Evolutionary conservation across 2,888 invertebrate species (phyloP), one percentile per base, ranked within the genome.

Genomic region (Cordylochernes scorpioides): DNA sequence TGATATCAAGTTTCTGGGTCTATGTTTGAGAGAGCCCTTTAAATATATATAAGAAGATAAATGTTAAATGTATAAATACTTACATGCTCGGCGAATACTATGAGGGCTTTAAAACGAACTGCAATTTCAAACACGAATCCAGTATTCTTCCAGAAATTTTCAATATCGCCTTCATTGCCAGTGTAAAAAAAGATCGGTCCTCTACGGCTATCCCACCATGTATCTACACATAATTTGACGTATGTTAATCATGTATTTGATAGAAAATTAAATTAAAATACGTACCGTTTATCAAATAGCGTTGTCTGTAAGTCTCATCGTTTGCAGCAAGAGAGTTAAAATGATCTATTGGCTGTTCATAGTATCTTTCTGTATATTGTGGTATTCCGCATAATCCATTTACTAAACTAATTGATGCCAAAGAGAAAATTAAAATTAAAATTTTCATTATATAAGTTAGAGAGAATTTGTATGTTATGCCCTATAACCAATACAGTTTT

Each of bases 261-360:
- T n/a, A n/a, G n/a, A n/a, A n/a, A n/a, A n/a, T n/a, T n/a, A n/a
- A n/a, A n/a, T n/a, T n/a, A n/a, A n/a, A n/a, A n/a, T 18, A 35
- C 35, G 30, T 24, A 35, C 35, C 33, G 21, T 35, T 35, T 17
- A 29, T 58, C 42, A 94, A 58, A 55, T 84, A 88, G 36, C 72
- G 62, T 37, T 74, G 63, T 39, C 67, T 58, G 48, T 77, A 88
- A 2, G 68, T 71, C 27, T 62, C 61, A 43, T 68, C 68, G 30
- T 61, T 61, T 15, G 65, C 42, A 1, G 42, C 40, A 13, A 40
- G 58, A 48, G 71, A 86, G 39, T 69, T 68, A 49, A 84, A 86
- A 52, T 88, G 86, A 51, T 88, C 86, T 28, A 88, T 52, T 46
- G 65, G 39, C 31, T 49, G 49, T 28, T 48, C 42, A 29, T 45